Evolutionary conservation across 2,797 vertebrate genomes (phyloP).

Genomic region (Rallus crepitans): DNA sequence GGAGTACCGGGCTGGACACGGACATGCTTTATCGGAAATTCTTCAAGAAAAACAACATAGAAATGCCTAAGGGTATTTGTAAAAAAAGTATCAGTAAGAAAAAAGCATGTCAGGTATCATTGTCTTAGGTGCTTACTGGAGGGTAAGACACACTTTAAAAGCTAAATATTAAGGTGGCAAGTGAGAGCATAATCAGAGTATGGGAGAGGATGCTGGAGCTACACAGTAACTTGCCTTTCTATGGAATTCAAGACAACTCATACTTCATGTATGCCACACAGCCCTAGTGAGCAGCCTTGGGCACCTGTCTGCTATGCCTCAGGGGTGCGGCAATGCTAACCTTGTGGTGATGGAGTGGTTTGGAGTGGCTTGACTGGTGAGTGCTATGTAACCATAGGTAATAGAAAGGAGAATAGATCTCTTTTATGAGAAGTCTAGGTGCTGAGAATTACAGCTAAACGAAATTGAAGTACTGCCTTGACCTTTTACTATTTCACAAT

Average conservation of each 20-base stretch:
- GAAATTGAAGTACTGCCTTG: background rate
- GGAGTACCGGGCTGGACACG: background rate
- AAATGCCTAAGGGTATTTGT: background rate
- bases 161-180: background rate
- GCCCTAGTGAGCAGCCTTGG: fast-evolving
- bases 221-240: background rate
- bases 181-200: background rate
- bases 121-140: background rate
- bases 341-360: background rate
- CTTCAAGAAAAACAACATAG: background rate
- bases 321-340: background rate
- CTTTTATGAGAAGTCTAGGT: background rate
- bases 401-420: background rate
- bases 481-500: background rate
- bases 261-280: background rate
- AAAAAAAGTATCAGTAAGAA: background rate
- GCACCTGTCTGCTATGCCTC: fast-evolving
- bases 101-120: background rate
- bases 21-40: background rate
- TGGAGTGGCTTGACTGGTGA: fast-evolving
- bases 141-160: background rate
- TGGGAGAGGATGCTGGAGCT: background rate
- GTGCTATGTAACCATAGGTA: background rate
- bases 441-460: background rate
- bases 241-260: background rate